Base-by-base conservation (phyloP, 2,888 invertebrate genomes). In the Melikaiella ostensackeni region DNA sequence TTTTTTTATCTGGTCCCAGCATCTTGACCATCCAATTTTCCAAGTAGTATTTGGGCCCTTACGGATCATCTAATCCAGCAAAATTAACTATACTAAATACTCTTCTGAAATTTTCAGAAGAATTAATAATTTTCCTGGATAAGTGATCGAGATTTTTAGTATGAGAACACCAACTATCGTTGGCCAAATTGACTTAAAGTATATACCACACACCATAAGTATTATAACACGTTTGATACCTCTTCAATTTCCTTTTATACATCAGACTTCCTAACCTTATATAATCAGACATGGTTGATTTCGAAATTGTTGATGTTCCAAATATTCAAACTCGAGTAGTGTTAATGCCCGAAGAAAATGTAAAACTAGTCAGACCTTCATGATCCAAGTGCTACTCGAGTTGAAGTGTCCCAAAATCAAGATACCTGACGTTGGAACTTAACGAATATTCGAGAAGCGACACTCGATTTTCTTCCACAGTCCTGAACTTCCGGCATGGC, bases 401-500 rank as follows among this genome's bases (percentile, higher is more conserved):
- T 46, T 74, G 16, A 73, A 63, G 61, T 21, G 2, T 33, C 33
- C 62, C 33, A 38, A n/a, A 63, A 64, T 16, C 55, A 19, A n/a
- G 3, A 19, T 57, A 75, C 61, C 35, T 35, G 55, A 66, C 13
- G 9, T 80, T 79, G 35, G 33, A n/a, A 77, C 59, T 74, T 73
- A 24, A 79, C 64, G 42, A 74, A 76, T 61, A 73, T 62, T 77
- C 70, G 59, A 38, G 79, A 77, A 79, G 57, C 50, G 75, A 79
- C 63, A 33, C 5, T 8, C 9, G n/a, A 63, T n/a, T 27, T 77
- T 78, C 75, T 75, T 80, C 74, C 35, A 66, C 35, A 21, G 66
- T 42, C 66, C 74, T 57, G 38, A 63, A 77, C 75, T 79, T 80
- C 79, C 64, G 78, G 79, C 64, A 76, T 79, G 80, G 59, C 76